These are phyloP conservation scores for Okamejei kenojei DNA, from an alignment of 2,797 vertebrate genomes.

Conservation along the genomic window DNA sequence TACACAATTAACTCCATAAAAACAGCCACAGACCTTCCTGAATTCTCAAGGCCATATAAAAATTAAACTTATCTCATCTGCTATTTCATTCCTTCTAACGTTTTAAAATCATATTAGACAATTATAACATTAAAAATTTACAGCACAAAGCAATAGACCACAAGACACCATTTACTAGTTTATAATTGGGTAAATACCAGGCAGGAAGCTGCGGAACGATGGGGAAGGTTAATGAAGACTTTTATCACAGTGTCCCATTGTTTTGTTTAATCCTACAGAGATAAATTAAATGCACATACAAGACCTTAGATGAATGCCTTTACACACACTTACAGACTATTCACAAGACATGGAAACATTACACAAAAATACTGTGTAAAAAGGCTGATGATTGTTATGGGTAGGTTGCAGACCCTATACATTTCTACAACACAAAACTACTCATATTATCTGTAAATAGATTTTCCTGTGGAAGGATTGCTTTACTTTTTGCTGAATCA, in stretches of 20 bases:
- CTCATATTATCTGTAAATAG: constrained; percentile 43
- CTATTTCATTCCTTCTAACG: constrained; percentile 28
- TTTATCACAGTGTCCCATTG: constrained; percentile 63
- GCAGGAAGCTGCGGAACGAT: constrained; percentile 65
- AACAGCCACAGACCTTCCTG: background rate
- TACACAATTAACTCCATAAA: background rate
- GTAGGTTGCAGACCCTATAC: constrained; percentile 53
- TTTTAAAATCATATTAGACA: constrained; percentile 31
- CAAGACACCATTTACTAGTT: constrained; percentile 34
- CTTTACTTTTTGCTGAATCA: constrained; percentile 52
- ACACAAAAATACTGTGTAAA: constrained; percentile 55
- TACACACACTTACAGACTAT: constrained; percentile 68
- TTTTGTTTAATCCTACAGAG: constrained; percentile 59
- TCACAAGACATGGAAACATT: constrained; percentile 74
- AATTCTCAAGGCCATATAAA: background rate
- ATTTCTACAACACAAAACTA: constrained; percentile 54
- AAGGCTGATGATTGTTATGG: constrained; percentile 57
- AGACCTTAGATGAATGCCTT: constrained; percentile 65
- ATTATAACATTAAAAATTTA: constrained; percentile 22
- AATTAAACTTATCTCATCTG: background rate
- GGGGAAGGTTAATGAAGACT: constrained; percentile 59
- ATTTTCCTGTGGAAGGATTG: constrained; percentile 49
- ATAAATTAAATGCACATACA: constrained; percentile 62
- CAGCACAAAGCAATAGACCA: constrained; percentile 29
- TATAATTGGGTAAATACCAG: constrained; percentile 51